phyloP scores from a whole-genome alignment of 2,888 invertebrate species.

The Pachymerium ferrugineum region DNA sequence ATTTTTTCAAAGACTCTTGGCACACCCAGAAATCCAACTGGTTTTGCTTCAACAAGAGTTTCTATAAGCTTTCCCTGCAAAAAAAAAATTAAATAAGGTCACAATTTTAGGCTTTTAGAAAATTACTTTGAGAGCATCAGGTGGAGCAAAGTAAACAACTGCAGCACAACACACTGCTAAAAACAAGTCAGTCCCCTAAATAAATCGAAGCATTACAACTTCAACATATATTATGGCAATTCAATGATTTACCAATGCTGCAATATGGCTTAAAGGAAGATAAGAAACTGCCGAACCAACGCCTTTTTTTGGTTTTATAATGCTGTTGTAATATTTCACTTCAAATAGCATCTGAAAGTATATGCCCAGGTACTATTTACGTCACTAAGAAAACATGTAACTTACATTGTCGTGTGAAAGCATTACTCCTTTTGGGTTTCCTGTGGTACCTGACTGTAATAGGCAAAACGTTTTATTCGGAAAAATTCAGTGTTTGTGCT shows the following conservation, averaged over 20 bases:
- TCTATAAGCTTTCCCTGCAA: slow-evolving; percentile 63
- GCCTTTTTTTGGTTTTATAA: not conserved
- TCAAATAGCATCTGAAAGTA: not conserved
- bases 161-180: slow-evolving; percentile 49
- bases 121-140: slow-evolving; percentile 67
- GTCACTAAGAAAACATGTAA: not conserved
- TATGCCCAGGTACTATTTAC: not conserved
- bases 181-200: not conserved
- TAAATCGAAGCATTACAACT: not conserved
- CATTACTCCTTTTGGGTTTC: slow-evolving; percentile 89
- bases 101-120: not conserved
- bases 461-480: slow-evolving; percentile 41
- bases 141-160: slow-evolving; percentile 79
- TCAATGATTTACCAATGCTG: not conserved
- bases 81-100: not conserved
- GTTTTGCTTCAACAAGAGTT: slow-evolving; percentile 68
- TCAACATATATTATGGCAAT: not conserved
- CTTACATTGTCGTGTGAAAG: slow-evolving; percentile 72
- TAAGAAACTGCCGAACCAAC: not conserved
- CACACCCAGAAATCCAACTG: slow-evolving; percentile 79
- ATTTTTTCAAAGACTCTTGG: slow-evolving; percentile 93
- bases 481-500: not conserved
- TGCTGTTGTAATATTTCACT: not conserved
- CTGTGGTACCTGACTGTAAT: slow-evolving; percentile 84
- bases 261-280: not conserved